Conservation (phyloP, 2,888 invertebrate species). For the Metallyticus violacea region DNA sequence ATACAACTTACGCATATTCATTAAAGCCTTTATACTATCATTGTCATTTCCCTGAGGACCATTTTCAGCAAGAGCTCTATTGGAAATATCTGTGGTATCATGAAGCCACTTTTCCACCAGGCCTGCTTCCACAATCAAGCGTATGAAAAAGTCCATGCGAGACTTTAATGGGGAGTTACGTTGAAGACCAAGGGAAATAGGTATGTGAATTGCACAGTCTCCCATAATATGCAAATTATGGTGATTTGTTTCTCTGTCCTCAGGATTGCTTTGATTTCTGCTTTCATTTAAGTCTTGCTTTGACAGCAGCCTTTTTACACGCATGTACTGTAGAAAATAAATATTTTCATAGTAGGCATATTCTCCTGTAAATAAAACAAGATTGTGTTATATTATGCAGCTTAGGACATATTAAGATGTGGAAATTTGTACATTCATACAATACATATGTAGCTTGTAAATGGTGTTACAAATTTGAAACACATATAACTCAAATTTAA, state of each 20-base stretch:
- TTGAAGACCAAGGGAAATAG: conserved; percentile 76
- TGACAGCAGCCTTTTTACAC: conserved; percentile 55
- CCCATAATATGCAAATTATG: conserved; percentile 70
- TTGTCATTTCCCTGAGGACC: background rate
- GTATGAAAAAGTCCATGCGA: conserved; percentile 45
- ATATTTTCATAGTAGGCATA: conserved; percentile 80
- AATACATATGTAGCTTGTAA: no score
- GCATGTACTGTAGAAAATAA: conserved; percentile 64
- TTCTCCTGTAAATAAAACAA: conserved; percentile 48
- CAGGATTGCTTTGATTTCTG: background rate
- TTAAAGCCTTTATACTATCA: conserved; percentile 54
- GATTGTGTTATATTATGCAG: background rate
- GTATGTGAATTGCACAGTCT: conserved; percentile 77
- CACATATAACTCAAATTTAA: no score
- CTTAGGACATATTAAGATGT: no score
- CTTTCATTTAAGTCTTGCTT: background rate
- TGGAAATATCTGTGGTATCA: conserved; percentile 60
- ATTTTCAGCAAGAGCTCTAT: conserved; percentile 54
- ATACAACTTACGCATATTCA: conserved; percentile 74
- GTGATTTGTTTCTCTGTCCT: background rate
- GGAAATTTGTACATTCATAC: no score
- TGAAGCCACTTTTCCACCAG: conserved; percentile 75
- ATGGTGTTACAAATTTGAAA: no score
- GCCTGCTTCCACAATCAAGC: conserved; percentile 70
- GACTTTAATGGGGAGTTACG: conserved; percentile 75